Percentiles rank a stretch among this genome's conserved stretches.
phyloP scores from a whole-genome alignment of 2,113 vertebrate species.

The cat (Felis catus) region F.catus_Fca126_mat1.0 CM031412.1:20307501-20308000 shows the following conservation, averaged over 20 bases:
- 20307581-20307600: background rate
- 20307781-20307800: background rate
- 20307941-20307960: background rate
- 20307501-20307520: background rate
- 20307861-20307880: background rate
- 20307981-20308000: background rate
- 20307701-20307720: background rate
- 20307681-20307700: background rate
- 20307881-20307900: background rate
- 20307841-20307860: background rate
- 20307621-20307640: background rate
- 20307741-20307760: background rate
- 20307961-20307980: background rate
- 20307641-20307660: background rate
- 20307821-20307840: background rate
- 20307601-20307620: background rate
- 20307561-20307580: fast-evolving
- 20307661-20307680: background rate
- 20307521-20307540: background rate
- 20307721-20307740: background rate
- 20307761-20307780: background rate
- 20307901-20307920: background rate
- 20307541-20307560: background rate
- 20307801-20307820: background rate
- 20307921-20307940: background rate